phyloP scores from a whole-genome alignment of 2,888 invertebrate genomes.

The Synanthedon vespiformis region DNA sequence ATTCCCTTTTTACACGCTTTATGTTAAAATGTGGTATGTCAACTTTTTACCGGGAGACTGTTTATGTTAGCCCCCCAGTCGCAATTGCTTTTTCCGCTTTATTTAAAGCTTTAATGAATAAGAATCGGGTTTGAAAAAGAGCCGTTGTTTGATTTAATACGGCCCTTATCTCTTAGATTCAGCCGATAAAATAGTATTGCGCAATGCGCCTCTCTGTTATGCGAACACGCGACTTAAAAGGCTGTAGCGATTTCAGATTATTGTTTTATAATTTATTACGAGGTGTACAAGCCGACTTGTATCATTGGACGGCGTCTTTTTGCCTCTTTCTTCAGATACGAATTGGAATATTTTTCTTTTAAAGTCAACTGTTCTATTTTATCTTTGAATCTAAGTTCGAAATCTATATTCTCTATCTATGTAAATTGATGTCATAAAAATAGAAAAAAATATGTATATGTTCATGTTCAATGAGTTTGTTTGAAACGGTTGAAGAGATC shows the following conservation, averaged over 20 bases:
- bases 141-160: conserved; percentile 53
- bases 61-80: conserved; percentile 65
- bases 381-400: too few species aligned
- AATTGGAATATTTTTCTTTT: too few species aligned
- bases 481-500: too few species aligned
- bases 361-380: too few species aligned
- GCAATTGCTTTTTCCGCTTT: conserved; percentile 48
- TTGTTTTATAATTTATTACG: conserved; percentile 11
- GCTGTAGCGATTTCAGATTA: conserved; percentile 9
- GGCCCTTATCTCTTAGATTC: conserved; percentile 35
- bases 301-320: neutral
- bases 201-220: conserved; percentile 7
- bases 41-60: conserved; percentile 39
- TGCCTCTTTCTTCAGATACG: neutral
- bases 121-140: conserved; percentile 54
- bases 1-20: conserved; percentile 28
- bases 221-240: neutral
- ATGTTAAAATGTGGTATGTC: conserved; percentile 36
- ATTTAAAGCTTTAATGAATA: conserved; percentile 67
- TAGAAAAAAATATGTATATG: too few species aligned
- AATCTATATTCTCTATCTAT: too few species aligned
- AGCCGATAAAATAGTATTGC: conserved; percentile 23
- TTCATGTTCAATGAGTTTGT: too few species aligned
- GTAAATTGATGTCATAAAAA: too few species aligned
- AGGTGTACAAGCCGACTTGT: neutral